Evolutionary conservation across 2,797 vertebrate species (phyloP), one percentile per base, ranked within the genome.

Genomic region (Ammospiza maritima): DNA sequence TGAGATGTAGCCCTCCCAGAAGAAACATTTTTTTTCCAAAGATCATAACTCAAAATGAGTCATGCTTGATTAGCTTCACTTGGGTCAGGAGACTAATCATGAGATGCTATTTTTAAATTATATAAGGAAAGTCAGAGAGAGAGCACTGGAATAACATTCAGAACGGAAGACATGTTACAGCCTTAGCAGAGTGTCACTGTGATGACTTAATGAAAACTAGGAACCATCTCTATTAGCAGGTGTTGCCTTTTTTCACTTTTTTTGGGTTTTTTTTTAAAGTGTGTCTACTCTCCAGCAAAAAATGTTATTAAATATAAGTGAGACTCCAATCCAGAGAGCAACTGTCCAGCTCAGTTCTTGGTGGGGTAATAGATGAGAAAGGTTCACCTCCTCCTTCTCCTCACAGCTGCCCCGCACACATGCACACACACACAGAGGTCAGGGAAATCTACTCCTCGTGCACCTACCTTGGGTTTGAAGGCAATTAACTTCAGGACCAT

Each of bases 401-500:
- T 96, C 91, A 89, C 90, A 96, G 88, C 90, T 92, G 81, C 76
- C 53, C 71, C 92, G 0, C 45, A 76, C 61, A 56, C 91, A 88
- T 83, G 75, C 93, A 70, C 40, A 70, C 61, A 44, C 89, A 93
- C 93, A 82, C 89, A 85, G 79, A 81, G 89, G 38, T 32, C 71
- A 54, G 74, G 56, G 65, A 71, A 91, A 17, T n/a, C 85, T 34
- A n/a, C 0, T 25, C 54, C 69, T 79, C 51, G 14, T 92, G 92
- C 94, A 97, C 98, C 82, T 99, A 99, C 99, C 99, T 99, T 99
- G 96, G 99, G 99, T 97, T 99, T 99, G 98, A 99, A 99, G 97
- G 99, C 99, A 48, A 99, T 99, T 95, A 99, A 97, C 88, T 99
- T 99, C 92, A 99, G 98, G 96, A 99, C 98, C 99, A 99, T 99